Conservation (phyloP, 92 coral and sea anemone genomes). For the Actinernus sp. region DNA sequence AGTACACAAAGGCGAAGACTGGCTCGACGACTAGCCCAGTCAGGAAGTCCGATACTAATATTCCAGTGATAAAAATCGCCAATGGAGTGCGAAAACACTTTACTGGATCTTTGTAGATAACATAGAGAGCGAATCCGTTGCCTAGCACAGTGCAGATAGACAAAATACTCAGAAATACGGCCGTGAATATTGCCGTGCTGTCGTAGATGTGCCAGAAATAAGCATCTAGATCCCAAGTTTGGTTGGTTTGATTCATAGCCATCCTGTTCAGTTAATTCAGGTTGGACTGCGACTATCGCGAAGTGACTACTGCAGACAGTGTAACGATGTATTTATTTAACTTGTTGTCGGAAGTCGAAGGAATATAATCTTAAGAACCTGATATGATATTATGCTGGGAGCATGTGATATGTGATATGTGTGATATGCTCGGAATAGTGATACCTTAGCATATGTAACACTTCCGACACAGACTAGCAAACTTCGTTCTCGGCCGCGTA, state of each 20-base stretch:
- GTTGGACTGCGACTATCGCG: too few species aligned
- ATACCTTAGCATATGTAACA: too few species aligned
- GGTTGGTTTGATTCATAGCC: background rate
- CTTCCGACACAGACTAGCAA: too few species aligned
- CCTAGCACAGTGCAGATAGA: slow-evolving; percentile 54
- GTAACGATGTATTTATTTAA: too few species aligned
- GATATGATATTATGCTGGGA: too few species aligned
- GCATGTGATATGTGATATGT: too few species aligned
- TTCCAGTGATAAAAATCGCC: slow-evolving; percentile 75
- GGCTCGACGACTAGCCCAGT: slow-evolving; percentile 86
- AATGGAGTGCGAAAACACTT: slow-evolving; percentile 84
- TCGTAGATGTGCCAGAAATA: slow-evolving; percentile 4
- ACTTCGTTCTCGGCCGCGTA: too few species aligned
- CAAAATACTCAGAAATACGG: slow-evolving; percentile 14
- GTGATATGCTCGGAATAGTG: too few species aligned
- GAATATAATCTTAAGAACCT: too few species aligned
- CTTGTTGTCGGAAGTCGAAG: too few species aligned
- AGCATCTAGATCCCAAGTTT: background rate
- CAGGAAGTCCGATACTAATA: slow-evolving; percentile 74
- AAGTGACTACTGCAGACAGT: too few species aligned
- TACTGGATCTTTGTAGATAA: slow-evolving; percentile 79
- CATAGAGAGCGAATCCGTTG: slow-evolving; percentile 72
- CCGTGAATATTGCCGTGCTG: slow-evolving; percentile 3
- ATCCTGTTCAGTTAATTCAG: too few species aligned
- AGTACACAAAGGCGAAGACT: slow-evolving; percentile 24